Percentiles rank a stretch among this genome's conserved stretches.
phyloP scores from a whole-genome alignment of 2,113 vertebrate species.

The Pristiophorus japonicus region DNA sequence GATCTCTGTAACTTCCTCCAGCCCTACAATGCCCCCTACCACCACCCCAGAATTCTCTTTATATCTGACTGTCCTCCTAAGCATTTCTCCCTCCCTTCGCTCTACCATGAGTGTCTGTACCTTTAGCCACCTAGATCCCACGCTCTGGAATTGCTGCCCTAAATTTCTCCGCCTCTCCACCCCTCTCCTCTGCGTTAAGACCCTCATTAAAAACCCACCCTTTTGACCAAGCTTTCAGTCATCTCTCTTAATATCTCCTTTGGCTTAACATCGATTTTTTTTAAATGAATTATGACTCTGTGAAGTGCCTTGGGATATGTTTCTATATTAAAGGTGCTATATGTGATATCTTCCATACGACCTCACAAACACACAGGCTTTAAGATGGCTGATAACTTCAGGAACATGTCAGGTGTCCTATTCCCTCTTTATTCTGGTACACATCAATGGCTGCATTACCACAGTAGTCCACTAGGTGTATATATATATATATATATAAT shows the following conservation, averaged over 20 bases:
- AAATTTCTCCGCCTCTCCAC: not conserved
- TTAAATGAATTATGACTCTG: not conserved
- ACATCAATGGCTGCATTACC: too few relatives aligned
- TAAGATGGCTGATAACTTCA: too few relatives aligned
- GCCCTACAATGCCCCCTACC: not conserved
- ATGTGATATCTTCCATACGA: too few relatives aligned
- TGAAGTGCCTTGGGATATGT: not conserved
- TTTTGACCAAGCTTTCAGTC: not conserved
- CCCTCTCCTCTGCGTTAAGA: not conserved
- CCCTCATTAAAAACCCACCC: not conserved
- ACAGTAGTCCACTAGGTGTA: too few relatives aligned
- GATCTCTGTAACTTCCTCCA: not conserved
- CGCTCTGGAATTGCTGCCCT: not conserved
- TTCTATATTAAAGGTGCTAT: not conserved
- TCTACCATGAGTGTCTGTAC: not conserved
- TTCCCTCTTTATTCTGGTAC: too few relatives aligned
- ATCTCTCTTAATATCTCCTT: not conserved
- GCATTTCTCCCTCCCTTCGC: not conserved
- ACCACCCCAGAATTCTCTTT: not conserved
- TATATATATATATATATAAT: too few relatives aligned
- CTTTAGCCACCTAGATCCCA: not conserved
- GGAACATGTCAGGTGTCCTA: too few relatives aligned
- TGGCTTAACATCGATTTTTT: not conserved
- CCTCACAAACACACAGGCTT: too few relatives aligned
- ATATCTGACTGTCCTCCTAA: not conserved